A percentile compares a stretch with the other conserved stretches of the same genome.
Conservation (phyloP, 1,140 invertebrate species). For the Hylyphantes graminicola region DNA sequence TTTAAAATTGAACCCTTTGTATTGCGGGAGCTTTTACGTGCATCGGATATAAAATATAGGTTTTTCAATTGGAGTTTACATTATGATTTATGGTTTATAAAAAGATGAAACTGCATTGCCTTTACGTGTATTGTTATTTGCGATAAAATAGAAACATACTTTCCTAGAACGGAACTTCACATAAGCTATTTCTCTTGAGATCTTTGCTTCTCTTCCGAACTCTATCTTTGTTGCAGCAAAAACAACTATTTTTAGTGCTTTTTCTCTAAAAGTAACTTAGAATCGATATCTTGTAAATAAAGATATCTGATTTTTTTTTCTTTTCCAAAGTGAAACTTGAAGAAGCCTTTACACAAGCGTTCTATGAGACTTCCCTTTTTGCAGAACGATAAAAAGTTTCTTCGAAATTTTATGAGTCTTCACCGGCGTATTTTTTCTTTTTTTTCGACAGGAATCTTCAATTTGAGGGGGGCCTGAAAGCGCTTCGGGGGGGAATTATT, state of each 20-base stretch:
- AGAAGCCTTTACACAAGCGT: background rate
- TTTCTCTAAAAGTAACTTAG: background rate
- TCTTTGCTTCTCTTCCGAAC: background rate
- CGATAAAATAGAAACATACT: background rate
- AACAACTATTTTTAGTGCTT: slow-evolving; percentile 22
- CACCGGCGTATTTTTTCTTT: background rate
- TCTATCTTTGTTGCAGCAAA: background rate
- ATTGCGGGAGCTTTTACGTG: too few relatives aligned
- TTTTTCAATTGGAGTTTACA: too few relatives aligned
- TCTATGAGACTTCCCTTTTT: slow-evolving; percentile 8
- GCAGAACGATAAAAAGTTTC: slow-evolving; percentile 20
- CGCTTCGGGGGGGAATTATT: slow-evolving; percentile 2
- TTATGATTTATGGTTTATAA: too few relatives aligned
- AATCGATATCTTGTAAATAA: slow-evolving; percentile 19
- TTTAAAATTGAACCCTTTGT: too few relatives aligned
- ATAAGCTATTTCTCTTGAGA: slow-evolving; percentile 1
- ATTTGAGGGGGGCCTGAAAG: too few relatives aligned
- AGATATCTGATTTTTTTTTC: slow-evolving; percentile 28
- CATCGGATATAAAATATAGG: too few relatives aligned
- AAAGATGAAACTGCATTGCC: too few relatives aligned
- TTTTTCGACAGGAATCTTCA: background rate
- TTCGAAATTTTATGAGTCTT: slow-evolving; percentile 27
- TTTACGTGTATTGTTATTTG: background rate
- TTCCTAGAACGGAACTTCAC: background rate
- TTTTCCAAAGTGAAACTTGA: slow-evolving; percentile 7